Evolutionary conservation across 2,797 vertebrate species (phyloP).

Genomic region (Anas georgica): DNA sequence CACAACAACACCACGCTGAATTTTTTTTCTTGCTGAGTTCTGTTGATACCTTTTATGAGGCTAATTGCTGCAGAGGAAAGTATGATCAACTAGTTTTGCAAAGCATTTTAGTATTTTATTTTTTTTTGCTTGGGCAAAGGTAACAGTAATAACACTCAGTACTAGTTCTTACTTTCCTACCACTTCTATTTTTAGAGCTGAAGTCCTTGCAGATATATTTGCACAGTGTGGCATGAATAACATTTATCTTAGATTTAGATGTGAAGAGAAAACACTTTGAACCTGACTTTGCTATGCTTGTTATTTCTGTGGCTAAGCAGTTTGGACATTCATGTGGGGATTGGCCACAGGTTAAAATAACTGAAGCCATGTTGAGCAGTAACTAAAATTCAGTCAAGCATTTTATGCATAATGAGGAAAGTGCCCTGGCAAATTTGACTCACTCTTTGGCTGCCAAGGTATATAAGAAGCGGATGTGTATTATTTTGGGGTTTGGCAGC

Average conservation of each 20-base stretch:
- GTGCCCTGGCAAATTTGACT: slow-evolving; percentile 21
- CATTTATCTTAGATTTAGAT: slow-evolving; percentile 38
- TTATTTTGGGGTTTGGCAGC: slow-evolving; percentile 42
- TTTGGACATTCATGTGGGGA: slow-evolving; percentile 12
- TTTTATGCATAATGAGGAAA: slow-evolving; percentile 31
- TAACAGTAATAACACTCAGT: not conserved
- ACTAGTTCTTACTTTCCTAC: not conserved
- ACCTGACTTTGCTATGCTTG: slow-evolving; percentile 44
- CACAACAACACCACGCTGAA: not conserved
- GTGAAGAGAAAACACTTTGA: slow-evolving; percentile 45
- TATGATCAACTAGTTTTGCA: not conserved
- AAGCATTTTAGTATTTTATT: not conserved
- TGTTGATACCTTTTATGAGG: not conserved
- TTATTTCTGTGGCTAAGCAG: slow-evolving; percentile 52
- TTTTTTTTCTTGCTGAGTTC: not conserved
- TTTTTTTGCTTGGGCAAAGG: not conserved
- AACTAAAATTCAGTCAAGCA: slow-evolving; percentile 33
- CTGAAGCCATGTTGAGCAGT: not conserved
- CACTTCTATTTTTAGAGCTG: slow-evolving; percentile 18
- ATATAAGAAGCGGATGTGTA: slow-evolving; percentile 7
- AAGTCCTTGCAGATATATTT: slow-evolving; percentile 24
- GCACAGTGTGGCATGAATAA: slow-evolving; percentile 31
- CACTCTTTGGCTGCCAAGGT: slow-evolving; percentile 8
- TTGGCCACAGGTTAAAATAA: slow-evolving; percentile 64
- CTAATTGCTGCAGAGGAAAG: not conserved